These are phyloP conservation scores for Nomada ferruginata DNA, from an alignment of 2,888 invertebrate genomes.

Conservation along the genomic window DNA sequence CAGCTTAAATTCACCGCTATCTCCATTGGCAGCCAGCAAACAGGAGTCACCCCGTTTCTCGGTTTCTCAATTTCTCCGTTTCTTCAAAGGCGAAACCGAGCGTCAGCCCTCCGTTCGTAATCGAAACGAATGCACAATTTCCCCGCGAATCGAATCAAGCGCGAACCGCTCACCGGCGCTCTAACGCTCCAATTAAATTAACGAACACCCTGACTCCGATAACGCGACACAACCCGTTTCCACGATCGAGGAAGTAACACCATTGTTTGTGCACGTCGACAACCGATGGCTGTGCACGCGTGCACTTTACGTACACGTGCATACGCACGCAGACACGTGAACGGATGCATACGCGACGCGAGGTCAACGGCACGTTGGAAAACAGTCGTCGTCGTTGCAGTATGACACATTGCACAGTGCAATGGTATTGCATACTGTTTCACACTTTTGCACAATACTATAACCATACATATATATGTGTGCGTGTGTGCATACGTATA, in stretches of 20 bases:
- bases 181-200: too few species aligned
- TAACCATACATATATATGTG: not conserved
- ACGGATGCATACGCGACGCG: slow-evolving; percentile 61
- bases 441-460: not conserved
- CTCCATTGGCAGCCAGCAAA: too few species aligned
- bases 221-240: slow-evolving; percentile 28
- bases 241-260: slow-evolving; percentile 60
- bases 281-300: not conserved
- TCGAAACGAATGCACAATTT: too few species aligned
- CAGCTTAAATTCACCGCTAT: too few species aligned
- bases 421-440: slow-evolving; percentile 7
- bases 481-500: not conserved
- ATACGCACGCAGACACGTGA: slow-evolving; percentile 25
- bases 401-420: slow-evolving; percentile 9
- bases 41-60: too few species aligned
- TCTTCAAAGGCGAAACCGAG: too few species aligned
- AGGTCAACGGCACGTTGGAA: slow-evolving; percentile 76
- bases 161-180: too few species aligned
- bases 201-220: too few species aligned
- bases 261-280: slow-evolving; percentile 45
- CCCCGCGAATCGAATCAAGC: too few species aligned
- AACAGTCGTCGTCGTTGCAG: slow-evolving; percentile 64
- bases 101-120: too few species aligned
- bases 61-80: too few species aligned
- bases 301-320: slow-evolving; percentile 1